Conservation (phyloP, 2,797 vertebrate genomes). For the Tapirus indicus region DNA sequence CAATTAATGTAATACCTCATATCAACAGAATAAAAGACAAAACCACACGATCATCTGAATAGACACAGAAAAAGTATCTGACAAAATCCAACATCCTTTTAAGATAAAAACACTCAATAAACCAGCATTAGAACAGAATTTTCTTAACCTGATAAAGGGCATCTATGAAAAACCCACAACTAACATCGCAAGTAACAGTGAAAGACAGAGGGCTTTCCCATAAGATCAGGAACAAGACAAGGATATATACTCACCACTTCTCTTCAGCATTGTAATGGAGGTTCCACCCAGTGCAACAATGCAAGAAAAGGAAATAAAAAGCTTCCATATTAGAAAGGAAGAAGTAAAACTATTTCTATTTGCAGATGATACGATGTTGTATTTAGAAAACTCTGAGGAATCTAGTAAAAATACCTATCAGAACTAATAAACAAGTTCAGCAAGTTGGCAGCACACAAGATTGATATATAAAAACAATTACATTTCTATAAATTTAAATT, state of each 20-base stretch:
- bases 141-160: background rate
- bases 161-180: background rate
- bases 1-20: background rate
- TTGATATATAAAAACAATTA: background rate
- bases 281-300: background rate
- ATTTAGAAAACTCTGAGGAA: background rate
- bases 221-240: background rate
- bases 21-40: background rate
- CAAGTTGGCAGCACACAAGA: background rate
- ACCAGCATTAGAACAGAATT: background rate
- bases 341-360: background rate
- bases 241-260: background rate
- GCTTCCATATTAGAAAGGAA: background rate
- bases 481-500: background rate
- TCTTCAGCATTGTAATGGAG: background rate
- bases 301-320: background rate
- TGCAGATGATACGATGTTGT: background rate
- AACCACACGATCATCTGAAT: background rate
- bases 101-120: background rate
- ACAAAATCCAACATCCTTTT: background rate
- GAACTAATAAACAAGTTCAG: background rate
- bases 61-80: background rate
- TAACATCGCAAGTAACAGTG: background rate
- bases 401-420: background rate
- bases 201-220: background rate